Evolutionary conservation across 2,113 vertebrate species (phyloP).

Genomic region (Mirounga angustirostris): DNA sequence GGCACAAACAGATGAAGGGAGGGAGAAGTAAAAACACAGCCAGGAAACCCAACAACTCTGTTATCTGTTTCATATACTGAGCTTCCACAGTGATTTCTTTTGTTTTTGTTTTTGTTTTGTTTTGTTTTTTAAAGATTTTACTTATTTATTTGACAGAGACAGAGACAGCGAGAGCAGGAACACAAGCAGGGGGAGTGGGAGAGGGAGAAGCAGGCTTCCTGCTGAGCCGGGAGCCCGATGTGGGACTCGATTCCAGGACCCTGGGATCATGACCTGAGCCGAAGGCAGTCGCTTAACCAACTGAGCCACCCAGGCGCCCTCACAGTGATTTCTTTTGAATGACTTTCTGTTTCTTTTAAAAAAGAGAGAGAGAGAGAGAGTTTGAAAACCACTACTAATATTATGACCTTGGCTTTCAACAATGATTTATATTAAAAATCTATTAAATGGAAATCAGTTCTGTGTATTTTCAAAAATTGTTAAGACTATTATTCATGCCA

Average conservation of each 20-base stretch:
- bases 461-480: neutral
- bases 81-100: neutral
- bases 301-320: too few relatives aligned
- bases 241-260: too few relatives aligned
- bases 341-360: neutral
- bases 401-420: neutral
- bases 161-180: too few relatives aligned
- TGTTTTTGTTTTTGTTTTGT: neutral
- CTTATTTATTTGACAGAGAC: too few relatives aligned
- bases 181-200: too few relatives aligned
- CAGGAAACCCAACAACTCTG: neutral
- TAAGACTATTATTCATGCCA: neutral
- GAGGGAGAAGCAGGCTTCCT: too few relatives aligned
- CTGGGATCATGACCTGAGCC: too few relatives aligned
- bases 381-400: neutral
- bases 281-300: too few relatives aligned
- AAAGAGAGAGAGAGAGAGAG: neutral
- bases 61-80: neutral
- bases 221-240: too few relatives aligned
- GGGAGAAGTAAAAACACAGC: neutral
- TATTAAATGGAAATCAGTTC: constrained; percentile 39
- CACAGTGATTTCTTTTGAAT: neutral
- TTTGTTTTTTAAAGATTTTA: too few relatives aligned
- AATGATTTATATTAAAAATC: neutral
- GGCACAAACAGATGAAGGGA: neutral